A percentile compares a stretch with the other conserved stretches of the same genome.
These are phyloP conservation scores for Musca domestica DNA, from an alignment of 1,140 invertebrate species.

Conservation along the genomic window DNA sequence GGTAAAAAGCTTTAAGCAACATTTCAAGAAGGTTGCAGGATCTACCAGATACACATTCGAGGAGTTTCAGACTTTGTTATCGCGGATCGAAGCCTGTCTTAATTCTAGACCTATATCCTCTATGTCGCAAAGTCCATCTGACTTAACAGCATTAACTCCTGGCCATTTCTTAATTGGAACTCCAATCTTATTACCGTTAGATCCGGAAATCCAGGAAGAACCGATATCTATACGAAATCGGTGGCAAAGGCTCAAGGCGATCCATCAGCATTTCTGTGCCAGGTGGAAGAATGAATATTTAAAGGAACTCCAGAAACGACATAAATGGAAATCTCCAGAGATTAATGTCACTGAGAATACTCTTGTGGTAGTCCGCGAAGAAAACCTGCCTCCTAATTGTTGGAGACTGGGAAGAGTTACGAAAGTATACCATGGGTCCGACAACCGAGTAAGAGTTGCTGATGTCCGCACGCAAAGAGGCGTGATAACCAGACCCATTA, in stretches of 20 bases:
- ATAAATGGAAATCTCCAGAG: not conserved
- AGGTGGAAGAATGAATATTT: too few species aligned
- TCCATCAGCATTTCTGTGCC: too few species aligned
- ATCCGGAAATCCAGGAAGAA: too few species aligned
- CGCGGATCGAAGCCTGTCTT: slow-evolving; percentile 32
- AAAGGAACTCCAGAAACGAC: too few species aligned
- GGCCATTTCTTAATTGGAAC: not conserved
- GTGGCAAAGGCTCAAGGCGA: not conserved
- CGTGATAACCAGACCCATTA: not conserved
- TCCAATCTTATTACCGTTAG: not conserved
- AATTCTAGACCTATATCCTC: slow-evolving; percentile 31
- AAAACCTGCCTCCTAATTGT: too few species aligned
- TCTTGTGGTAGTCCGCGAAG: too few species aligned
- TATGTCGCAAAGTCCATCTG: slow-evolving; percentile 18
- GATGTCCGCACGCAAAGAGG: not conserved
- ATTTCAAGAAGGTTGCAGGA: not conserved
- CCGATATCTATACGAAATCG: not conserved
- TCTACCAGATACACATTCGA: slow-evolving; percentile 13
- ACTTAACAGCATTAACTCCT: not conserved
- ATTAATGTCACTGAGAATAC: too few species aligned
- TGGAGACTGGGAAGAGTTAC: not conserved
- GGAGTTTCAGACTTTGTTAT: slow-evolving; percentile 10
- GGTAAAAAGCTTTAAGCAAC: too few species aligned
- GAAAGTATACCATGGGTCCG: not conserved
- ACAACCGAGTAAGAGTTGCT: not conserved